A percentile compares a stretch with the other conserved stretches of the same genome.
Evolutionary conservation across 1,140 invertebrate genomes (phyloP).

Genomic region (Andrena cerasifolii): DNA sequence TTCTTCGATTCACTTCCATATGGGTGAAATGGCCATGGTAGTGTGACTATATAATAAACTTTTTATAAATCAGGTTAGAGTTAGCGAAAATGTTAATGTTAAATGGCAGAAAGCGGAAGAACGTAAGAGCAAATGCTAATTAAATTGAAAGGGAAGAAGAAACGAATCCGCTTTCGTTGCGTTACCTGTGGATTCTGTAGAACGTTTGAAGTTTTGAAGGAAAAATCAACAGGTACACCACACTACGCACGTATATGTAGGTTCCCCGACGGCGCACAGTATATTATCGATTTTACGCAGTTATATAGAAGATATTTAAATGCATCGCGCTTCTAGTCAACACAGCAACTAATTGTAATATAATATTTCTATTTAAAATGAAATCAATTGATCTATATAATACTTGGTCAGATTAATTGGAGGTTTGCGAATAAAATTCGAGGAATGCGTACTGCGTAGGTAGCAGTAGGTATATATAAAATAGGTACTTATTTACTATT

Average conservation of each 20-base stretch:
- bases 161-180: neutral
- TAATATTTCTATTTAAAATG: neutral
- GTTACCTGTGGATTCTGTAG: constrained; percentile 9
- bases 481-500: too few species aligned
- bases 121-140: neutral
- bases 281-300: constrained; percentile 36
- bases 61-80: neutral
- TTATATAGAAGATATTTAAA: constrained; percentile 15
- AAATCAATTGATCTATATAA: too few species aligned
- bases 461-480: too few species aligned
- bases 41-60: neutral
- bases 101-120: neutral
- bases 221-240: constrained; percentile 41
- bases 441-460: too few species aligned
- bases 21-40: neutral
- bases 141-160: neutral
- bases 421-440: too few species aligned
- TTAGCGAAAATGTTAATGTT: neutral
- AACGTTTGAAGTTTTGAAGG: constrained; percentile 1
- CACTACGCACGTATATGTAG: constrained; percentile 25
- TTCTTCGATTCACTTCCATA: constrained; percentile 14
- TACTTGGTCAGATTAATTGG: too few species aligned
- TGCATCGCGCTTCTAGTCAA: constrained; percentile 28
- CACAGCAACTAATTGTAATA: constrained; percentile 16
- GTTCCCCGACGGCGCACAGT: constrained; percentile 20